Percentiles rank a stretch among this genome's conserved stretches.
These are phyloP conservation scores for Choristoneura fumiferana DNA, from an alignment of 1,140 invertebrate genomes.

Conservation along the genomic window DNA sequence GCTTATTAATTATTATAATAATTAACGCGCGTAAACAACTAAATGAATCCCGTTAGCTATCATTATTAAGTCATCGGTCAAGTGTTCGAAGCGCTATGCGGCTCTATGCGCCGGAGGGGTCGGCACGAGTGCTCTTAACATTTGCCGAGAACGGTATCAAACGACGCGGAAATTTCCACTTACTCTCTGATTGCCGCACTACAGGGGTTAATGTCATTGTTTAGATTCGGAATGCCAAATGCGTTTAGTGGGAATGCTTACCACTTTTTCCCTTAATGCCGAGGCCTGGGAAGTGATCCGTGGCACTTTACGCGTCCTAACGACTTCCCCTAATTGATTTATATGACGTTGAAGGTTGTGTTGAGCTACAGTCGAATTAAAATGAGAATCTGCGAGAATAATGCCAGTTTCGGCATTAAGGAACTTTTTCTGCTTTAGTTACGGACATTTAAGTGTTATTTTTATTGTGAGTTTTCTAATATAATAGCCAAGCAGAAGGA, in stretches of 20 bases:
- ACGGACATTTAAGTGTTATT: too few species aligned
- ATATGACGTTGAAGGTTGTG: slow-evolving; percentile 12
- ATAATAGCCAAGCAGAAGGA: too few species aligned
- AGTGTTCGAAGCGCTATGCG: neutral
- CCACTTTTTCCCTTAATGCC: slow-evolving; percentile 15
- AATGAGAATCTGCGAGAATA: too few species aligned
- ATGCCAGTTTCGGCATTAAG: too few species aligned
- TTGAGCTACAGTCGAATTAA: neutral
- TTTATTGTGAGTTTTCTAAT: too few species aligned
- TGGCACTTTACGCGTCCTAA: slow-evolving; percentile 17
- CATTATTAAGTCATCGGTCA: slow-evolving; percentile 14
- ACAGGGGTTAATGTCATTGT: slow-evolving; percentile 74
- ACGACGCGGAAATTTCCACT: slow-evolving; percentile 76
- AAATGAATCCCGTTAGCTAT: neutral
- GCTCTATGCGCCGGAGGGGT: slow-evolving; percentile 9
- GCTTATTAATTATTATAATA: too few species aligned
- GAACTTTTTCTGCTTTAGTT: too few species aligned
- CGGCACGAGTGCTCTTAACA: slow-evolving; percentile 66
- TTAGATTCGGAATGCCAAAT: slow-evolving; percentile 68
- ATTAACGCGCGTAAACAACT: too few species aligned
- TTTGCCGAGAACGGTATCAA: slow-evolving; percentile 70
- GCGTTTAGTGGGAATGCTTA: slow-evolving; percentile 52
- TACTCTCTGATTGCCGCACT: slow-evolving; percentile 76
- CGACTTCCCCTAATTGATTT: slow-evolving; percentile 17
- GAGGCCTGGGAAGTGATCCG: slow-evolving; percentile 17